These are phyloP conservation scores for Rambutsinella grinnellia DNA, from an alignment of 2,888 invertebrate species.

Conservation along the genomic window DNA sequence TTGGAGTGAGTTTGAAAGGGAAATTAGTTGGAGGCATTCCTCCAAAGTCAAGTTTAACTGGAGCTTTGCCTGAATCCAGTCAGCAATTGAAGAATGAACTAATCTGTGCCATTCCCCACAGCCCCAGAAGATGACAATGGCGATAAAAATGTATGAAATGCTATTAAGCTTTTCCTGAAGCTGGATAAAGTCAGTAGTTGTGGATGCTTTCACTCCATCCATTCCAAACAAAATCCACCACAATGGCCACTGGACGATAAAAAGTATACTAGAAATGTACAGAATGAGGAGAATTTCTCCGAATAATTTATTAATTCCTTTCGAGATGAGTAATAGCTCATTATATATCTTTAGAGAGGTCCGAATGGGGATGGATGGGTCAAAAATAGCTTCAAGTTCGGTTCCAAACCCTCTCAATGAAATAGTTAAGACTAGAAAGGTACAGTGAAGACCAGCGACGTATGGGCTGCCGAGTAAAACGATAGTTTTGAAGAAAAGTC, in stretches of 20 bases:
- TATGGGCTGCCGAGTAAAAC: not conserved
- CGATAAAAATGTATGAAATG: not conserved
- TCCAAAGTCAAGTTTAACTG: not conserved
- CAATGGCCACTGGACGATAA: constrained; percentile 1
- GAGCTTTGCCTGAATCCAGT: constrained; percentile 1
- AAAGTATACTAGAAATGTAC: not conserved
- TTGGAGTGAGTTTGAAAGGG: not conserved
- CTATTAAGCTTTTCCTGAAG: not conserved
- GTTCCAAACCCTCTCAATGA: not conserved
- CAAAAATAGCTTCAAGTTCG: not conserved
- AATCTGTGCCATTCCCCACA: constrained; percentile 4
- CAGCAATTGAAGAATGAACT: not conserved
- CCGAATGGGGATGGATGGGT: not conserved
- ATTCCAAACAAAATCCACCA: constrained; percentile 13
- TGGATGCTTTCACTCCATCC: too few relatives aligned
- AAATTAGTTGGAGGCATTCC: constrained; percentile 5
- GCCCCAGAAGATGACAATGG: not conserved
- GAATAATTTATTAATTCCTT: not conserved
- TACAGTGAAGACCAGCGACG: not conserved
- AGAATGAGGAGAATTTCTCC: not conserved
- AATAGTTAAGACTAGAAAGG: not conserved
- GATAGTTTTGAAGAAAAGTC: not conserved
- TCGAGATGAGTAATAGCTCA: not conserved
- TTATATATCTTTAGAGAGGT: not conserved
- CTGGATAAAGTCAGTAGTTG: not conserved